Base-by-base conservation (phyloP, 1,140 invertebrate genomes). In the Neotoxoptera formosana region DNA sequence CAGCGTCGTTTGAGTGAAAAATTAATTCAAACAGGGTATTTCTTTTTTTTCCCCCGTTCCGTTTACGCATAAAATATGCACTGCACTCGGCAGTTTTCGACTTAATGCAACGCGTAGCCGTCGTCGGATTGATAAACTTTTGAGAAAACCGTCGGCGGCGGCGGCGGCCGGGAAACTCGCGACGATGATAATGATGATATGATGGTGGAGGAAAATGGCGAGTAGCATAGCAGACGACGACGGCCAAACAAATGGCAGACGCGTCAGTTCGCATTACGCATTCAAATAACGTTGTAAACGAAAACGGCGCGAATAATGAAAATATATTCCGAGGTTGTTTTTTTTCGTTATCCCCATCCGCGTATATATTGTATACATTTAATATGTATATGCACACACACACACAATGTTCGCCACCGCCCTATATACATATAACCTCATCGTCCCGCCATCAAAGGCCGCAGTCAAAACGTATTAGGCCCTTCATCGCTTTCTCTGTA, bases 301-400 rank as follows among this genome's bases (percentile, higher is more conserved):
- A 89, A 56, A 36, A 89, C 34, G 88, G 48, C 88, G 88, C 21
- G 60, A 91, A 91, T 76, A 76, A 91, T 45, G 60, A 91, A 91
- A 53, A 48, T 48, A 90, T 91, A 76, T 76, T 48, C 90, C 34
- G 7, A 91, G 56, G 41, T 76, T 76, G 90, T 76, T 91, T 76
- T 91, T 47, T 47, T 20, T 41, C 4, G 41, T 41, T 53, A 47
- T 56, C 23, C 23, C 21, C n/a, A 25, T 53, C 1, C 41, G 20
- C n/a, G 17, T 7, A 14, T 76, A n/a, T n/a, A n/a, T 17, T 76
- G n/a, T n/a, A n/a, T 76, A 76, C n/a, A 76, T 76, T 76, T 76
- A 76, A 76, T 34, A 76, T 34, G n/a, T 76, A 76, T 60, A 60
- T 9, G 21, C 51, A 53, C 11, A 51, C 51, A n/a, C n/a, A n/a